These are phyloP conservation scores for Oxyruncus cristatus DNA, from an alignment of 2,113 vertebrate genomes.

Conservation along the genomic window DNA sequence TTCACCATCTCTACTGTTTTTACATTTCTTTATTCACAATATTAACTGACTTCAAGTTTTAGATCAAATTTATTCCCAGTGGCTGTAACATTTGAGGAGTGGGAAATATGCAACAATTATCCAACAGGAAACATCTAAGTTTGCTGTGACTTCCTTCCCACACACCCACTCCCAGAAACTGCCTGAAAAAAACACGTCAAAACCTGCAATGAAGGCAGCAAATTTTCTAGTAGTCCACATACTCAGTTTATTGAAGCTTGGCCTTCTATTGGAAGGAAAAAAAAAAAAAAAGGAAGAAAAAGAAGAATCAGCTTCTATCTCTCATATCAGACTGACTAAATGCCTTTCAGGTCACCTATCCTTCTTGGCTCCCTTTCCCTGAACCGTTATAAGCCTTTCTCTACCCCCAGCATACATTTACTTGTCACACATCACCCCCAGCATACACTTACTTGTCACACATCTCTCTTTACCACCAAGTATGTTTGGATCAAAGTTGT, in stretches of 20 bases:
- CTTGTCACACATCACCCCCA: neutral
- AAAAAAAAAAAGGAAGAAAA: neutral
- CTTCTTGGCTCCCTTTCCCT: neutral
- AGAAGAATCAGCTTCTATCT: neutral
- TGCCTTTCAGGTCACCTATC: neutral
- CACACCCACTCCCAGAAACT: conserved; percentile 56
- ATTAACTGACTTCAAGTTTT: neutral
- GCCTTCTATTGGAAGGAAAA: neutral
- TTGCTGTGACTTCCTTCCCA: conserved; percentile 64
- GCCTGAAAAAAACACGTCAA: neutral
- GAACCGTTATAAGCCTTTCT: conserved; percentile 6
- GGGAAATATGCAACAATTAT: conserved; percentile 62
- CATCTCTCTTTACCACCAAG: neutral
- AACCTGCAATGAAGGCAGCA: neutral
- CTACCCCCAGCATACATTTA: neutral
- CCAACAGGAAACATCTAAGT: conserved; percentile 70
- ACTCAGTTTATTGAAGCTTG: neutral
- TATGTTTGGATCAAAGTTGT: neutral
- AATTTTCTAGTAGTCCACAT: neutral
- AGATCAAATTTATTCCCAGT: neutral
- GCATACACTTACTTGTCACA: neutral
- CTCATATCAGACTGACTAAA: neutral
- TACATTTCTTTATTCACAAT: neutral
- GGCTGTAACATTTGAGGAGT: conserved; percentile 22
- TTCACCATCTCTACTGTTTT: neutral